Percentiles rank a stretch among this genome's conserved stretches.
phyloP scores from a whole-genome alignment of 2,797 vertebrate genomes.

The Coccyzus lansbergi region DNA sequence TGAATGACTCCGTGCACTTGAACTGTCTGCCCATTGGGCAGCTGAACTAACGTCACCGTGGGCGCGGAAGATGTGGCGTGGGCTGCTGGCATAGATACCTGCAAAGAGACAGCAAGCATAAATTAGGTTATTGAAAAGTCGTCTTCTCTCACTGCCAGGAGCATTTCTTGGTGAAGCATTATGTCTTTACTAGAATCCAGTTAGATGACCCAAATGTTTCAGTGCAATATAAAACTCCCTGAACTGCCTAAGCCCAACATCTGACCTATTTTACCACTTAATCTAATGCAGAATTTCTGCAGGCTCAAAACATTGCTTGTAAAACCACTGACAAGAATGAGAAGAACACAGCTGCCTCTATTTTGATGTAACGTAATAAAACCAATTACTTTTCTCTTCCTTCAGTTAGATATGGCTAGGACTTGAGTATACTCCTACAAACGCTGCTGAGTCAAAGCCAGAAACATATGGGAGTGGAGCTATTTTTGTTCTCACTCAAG shows the following conservation, averaged over 20 bases:
- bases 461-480: constrained; percentile 26
- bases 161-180: not conserved
- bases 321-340: constrained; percentile 24
- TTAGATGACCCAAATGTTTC: constrained; percentile 18
- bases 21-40: constrained; percentile 97
- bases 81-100: constrained; percentile 92
- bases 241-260: not conserved
- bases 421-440: constrained; percentile 36
- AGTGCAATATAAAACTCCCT: not conserved
- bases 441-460: constrained; percentile 59
- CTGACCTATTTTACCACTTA: constrained; percentile 39
- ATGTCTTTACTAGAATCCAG: not conserved
- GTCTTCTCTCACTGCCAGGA: constrained; percentile 8
- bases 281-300: constrained; percentile 22
- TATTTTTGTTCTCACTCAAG: constrained; percentile 37
- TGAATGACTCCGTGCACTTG: constrained; percentile 99
- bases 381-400: not conserved
- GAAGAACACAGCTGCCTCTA: constrained; percentile 10
- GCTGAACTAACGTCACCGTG: constrained; percentile 95
- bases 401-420: constrained; percentile 11
- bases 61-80: constrained; percentile 89
- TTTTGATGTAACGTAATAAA: constrained; percentile 19
- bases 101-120: constrained; percentile 26
- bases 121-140: constrained; percentile 14
- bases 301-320: not conserved